Evolutionary conservation across 2,113 vertebrate species (phyloP).

Genomic region (Leptosomus discolor): DNA sequence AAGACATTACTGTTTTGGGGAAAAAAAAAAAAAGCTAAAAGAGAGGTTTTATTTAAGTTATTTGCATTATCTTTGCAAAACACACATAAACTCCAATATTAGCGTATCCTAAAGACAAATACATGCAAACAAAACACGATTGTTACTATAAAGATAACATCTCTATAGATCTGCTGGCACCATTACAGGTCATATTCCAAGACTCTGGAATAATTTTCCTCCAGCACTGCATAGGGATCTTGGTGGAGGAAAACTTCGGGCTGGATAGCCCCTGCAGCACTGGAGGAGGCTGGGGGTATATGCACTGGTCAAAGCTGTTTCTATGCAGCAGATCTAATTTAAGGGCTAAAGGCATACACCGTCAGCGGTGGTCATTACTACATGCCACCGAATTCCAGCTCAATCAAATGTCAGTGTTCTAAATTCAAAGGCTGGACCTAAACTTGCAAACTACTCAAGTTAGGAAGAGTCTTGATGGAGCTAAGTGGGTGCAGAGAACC

Average conservation of each 20-base stretch:
- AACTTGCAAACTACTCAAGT: neutral
- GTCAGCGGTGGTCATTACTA: neutral
- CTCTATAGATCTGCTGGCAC: neutral
- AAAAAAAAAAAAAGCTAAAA: no score
- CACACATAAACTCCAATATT: neutral
- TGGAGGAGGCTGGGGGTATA: neutral
- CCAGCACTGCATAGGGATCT: neutral
- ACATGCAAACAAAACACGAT: neutral
- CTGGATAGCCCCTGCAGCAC: neutral
- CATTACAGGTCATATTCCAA: neutral
- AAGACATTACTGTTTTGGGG: neutral
- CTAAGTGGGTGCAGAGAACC: neutral
- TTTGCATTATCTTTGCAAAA: neutral
- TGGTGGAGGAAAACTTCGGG: neutral
- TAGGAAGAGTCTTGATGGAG: neutral
- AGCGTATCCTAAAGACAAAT: neutral
- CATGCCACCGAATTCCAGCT: neutral
- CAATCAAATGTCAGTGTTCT: neutral
- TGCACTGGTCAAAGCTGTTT: neutral
- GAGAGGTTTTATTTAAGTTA: neutral
- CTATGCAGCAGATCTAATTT: neutral
- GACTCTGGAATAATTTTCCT: neutral
- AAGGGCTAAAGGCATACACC: neutral
- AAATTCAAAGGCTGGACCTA: neutral
- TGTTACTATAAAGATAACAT: neutral